Evolutionary conservation across 2,797 vertebrate genomes (phyloP).

Genomic region (Mormyrops attenuatus): DNA sequence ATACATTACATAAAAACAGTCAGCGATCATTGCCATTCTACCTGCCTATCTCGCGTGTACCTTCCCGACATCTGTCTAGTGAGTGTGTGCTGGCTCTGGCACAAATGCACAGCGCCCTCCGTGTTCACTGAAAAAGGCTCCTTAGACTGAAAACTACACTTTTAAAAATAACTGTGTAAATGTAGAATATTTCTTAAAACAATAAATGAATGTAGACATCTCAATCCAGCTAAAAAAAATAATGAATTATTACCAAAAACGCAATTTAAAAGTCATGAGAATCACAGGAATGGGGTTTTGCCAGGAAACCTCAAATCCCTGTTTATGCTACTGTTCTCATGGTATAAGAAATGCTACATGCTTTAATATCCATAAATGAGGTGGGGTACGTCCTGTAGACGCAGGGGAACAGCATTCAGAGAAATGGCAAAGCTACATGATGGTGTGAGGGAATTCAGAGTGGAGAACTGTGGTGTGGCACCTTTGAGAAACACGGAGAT

Average conservation of each 20-base stretch:
- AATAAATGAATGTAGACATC: background rate
- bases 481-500: constrained; percentile 88
- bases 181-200: background rate
- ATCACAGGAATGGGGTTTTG: background rate
- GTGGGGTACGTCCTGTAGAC: background rate
- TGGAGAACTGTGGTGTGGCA: constrained; percentile 41
- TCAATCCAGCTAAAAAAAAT: background rate
- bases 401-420: background rate
- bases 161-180: background rate
- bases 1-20: background rate
- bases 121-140: background rate
- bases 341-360: background rate
- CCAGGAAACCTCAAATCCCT: background rate
- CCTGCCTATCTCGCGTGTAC: background rate
- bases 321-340: background rate
- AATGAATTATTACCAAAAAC: background rate
- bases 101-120: background rate
- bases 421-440: background rate
- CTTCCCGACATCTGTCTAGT: background rate
- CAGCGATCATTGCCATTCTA: background rate
- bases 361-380: background rate
- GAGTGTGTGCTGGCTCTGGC: background rate
- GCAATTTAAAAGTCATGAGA: background rate
- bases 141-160: background rate
- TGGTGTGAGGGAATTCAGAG: background rate